These are phyloP conservation scores for Callyntrura guangdongensis DNA, from an alignment of 2,888 invertebrate genomes.

Conservation along the genomic window DNA sequence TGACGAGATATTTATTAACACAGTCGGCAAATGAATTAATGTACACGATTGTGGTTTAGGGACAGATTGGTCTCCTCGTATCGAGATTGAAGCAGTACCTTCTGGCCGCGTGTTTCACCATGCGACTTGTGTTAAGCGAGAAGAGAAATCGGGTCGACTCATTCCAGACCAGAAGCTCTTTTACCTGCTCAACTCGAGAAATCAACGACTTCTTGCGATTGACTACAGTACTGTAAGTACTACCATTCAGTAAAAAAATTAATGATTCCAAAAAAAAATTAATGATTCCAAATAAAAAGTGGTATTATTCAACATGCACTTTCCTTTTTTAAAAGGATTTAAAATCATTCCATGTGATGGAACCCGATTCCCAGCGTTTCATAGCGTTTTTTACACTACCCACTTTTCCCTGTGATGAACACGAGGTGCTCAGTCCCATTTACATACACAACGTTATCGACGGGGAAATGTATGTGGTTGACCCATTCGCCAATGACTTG, in stretches of 20 bases:
- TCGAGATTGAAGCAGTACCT: slow-evolving; percentile 72
- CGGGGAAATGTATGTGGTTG: slow-evolving; percentile 71
- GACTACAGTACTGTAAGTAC: slow-evolving; percentile 66
- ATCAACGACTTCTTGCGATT: slow-evolving; percentile 63
- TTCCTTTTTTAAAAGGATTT: slow-evolving; percentile 59
- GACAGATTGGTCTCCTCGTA: slow-evolving; percentile 73
- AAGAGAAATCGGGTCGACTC: slow-evolving; percentile 64
- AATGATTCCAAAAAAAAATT: neutral
- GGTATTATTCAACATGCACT: too few species aligned
- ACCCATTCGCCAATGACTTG: slow-evolving; percentile 54
- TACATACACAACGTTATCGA: slow-evolving; percentile 78
- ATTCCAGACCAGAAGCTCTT: slow-evolving; percentile 74
- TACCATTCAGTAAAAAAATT: neutral
- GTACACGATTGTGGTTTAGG: slow-evolving; percentile 42
- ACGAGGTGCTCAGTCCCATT: slow-evolving; percentile 5
- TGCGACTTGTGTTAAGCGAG: slow-evolving; percentile 43
- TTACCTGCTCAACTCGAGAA: slow-evolving; percentile 64
- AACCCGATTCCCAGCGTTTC: slow-evolving; percentile 70
- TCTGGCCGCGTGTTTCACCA: slow-evolving; percentile 67
- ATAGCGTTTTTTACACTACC: slow-evolving; percentile 75
- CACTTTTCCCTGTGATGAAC: slow-evolving; percentile 45
- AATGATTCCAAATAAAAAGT: too few species aligned
- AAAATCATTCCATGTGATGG: slow-evolving; percentile 78
- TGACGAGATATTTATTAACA: too few species aligned
- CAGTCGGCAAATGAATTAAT: too few species aligned